Conservation (phyloP, 2,888 invertebrate genomes). For the Aphodius sticticus region DNA sequence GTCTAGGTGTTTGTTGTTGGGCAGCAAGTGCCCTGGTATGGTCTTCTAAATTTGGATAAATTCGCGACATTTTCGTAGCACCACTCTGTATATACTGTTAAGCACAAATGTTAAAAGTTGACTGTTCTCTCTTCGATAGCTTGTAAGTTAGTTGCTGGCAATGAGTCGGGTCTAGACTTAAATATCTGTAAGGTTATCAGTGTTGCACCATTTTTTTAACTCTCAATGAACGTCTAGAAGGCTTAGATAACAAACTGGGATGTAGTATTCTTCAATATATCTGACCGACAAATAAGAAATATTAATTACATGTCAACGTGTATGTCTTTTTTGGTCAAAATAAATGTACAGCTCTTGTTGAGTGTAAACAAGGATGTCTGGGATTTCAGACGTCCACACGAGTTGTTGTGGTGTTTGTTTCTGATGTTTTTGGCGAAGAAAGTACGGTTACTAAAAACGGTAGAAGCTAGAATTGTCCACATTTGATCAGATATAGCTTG, state of each 20-base stretch:
- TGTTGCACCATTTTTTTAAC: background rate
- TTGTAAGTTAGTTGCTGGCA: background rate
- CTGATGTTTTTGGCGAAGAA: no score
- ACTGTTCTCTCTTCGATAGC: background rate
- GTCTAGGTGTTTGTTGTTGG: background rate
- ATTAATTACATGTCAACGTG: background rate
- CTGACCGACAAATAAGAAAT: background rate
- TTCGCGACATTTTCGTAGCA: background rate
- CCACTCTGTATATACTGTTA: no score
- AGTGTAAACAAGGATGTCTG: no score
- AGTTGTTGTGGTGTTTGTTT: no score
- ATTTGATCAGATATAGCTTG: no score
- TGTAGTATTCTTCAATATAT: background rate
- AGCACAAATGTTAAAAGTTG: background rate
- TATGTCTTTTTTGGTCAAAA: background rate
- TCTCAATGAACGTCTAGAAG: background rate
- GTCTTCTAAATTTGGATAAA: background rate
- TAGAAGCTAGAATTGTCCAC: no score
- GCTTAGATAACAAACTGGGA: background rate
- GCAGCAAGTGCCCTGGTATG: constrained; percentile 6
- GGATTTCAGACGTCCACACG: no score
- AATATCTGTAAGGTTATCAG: background rate
- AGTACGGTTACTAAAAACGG: no score
- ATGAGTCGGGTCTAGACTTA: background rate
- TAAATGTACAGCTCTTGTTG: no score